A percentile compares a stretch with the other conserved stretches of the same genome.
Conservation (phyloP, 2,797 vertebrate genomes). For the Cossypha niveicapilla region DNA sequence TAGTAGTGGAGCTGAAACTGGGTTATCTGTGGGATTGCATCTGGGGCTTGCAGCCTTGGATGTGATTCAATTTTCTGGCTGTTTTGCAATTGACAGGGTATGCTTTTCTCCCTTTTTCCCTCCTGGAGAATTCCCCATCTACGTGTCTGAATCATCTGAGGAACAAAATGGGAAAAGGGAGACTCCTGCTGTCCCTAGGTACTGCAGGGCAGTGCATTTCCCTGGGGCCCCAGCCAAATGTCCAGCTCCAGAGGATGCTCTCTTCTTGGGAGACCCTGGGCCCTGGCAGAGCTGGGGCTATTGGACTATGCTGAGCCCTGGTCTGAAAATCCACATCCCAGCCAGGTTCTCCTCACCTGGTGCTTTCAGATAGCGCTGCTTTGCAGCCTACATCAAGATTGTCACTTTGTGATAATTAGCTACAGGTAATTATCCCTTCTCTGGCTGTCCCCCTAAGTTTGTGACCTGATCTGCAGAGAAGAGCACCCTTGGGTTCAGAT, state of each 20-base stretch:
- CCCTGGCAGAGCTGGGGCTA: background rate
- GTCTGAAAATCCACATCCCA: rapidly evolving
- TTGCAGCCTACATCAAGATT: background rate
- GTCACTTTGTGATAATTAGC: background rate
- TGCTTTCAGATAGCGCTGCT: rapidly evolving
- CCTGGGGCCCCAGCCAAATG: rapidly evolving
- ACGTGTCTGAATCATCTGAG: background rate
- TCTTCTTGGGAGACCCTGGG: background rate
- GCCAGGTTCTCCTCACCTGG: background rate
- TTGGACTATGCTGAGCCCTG: rapidly evolving
- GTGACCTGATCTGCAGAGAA: background rate
- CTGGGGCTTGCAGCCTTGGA: conserved; percentile 53
- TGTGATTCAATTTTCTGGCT: conserved; percentile 41
- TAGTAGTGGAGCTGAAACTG: conserved; percentile 61
- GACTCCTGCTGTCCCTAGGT: background rate
- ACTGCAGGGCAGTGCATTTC: background rate
- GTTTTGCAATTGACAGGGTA: conserved; percentile 31
- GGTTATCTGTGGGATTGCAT: conserved; percentile 61
- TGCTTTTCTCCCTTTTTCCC: conserved; percentile 19
- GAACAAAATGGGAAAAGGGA: background rate
- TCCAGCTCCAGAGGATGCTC: background rate
- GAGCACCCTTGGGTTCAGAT: background rate
- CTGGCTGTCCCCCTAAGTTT: background rate
- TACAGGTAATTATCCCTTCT: background rate
- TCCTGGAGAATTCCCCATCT: background rate